Evolutionary conservation across 2,113 vertebrate genomes (phyloP).

Genomic region (Paratilapia polleni): DNA sequence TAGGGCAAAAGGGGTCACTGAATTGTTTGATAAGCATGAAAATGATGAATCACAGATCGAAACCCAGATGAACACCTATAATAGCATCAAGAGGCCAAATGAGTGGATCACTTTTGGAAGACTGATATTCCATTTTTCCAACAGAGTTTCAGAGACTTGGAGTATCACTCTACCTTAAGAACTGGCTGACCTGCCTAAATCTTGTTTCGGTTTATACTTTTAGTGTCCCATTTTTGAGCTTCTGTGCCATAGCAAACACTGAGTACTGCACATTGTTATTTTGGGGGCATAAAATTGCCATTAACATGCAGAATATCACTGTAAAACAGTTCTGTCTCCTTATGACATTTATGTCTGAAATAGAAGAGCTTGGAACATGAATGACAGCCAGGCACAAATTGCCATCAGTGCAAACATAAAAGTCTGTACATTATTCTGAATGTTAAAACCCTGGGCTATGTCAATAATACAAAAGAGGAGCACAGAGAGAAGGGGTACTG

Average conservation of each 20-base stretch:
- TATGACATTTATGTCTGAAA: not conserved
- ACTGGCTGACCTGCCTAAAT: not conserved
- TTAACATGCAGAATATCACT: not conserved
- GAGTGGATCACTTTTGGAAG: not conserved
- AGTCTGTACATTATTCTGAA: not conserved
- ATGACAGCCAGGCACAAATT: not conserved
- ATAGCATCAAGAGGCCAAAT: not conserved
- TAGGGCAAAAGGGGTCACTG: no score
- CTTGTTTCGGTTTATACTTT: not conserved
- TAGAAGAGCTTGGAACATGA: not conserved
- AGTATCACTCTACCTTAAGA: not conserved
- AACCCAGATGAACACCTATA: not conserved
- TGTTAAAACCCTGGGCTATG: not conserved
- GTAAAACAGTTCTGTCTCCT: not conserved
- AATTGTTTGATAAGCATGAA: not conserved
- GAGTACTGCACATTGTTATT: constrained; percentile 1
- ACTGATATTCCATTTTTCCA: no score
- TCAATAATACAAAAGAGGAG: constrained; percentile 6
- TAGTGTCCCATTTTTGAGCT: constrained; percentile 11
- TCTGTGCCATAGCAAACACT: constrained; percentile 6
- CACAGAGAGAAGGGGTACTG: not conserved
- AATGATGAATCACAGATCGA: not conserved
- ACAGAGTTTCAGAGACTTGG: not conserved
- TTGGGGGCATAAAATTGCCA: not conserved
- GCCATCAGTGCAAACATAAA: not conserved